phyloP scores from a whole-genome alignment of 2,113 vertebrate species.

The Ptyas mucosa region DNA sequence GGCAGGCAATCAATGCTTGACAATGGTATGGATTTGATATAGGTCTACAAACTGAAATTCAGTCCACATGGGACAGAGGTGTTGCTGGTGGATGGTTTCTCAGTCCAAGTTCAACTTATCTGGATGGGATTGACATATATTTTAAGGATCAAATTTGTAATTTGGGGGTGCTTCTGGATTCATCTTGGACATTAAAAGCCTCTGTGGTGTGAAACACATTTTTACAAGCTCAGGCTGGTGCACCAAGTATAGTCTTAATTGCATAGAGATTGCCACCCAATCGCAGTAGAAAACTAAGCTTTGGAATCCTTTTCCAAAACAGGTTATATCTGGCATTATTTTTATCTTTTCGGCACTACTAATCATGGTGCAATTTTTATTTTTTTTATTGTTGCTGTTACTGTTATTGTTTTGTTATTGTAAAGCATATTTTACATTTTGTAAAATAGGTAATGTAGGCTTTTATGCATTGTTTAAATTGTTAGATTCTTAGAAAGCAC shows the following conservation, averaged over 20 bases:
- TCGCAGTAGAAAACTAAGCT: neutral
- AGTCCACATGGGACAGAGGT: neutral
- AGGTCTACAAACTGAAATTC: neutral
- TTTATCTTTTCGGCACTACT: neutral
- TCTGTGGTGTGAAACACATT: neutral
- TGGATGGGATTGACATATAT: neutral
- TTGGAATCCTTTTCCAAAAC: neutral
- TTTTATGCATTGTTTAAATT: neutral
- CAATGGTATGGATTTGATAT: neutral
- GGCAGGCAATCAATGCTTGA: neutral
- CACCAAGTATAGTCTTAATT: neutral
- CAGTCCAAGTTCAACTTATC: neutral
- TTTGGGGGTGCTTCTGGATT: neutral
- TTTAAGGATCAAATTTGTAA: neutral
- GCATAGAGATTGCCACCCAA: neutral
- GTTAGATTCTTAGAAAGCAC: neutral
- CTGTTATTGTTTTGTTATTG: neutral
- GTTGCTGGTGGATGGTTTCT: neutral
- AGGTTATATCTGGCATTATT: neutral
- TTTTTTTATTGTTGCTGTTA: neutral
- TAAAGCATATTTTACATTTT: neutral
- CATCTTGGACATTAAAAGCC: neutral
- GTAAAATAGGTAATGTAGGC: neutral
- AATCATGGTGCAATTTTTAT: neutral
- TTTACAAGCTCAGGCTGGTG: neutral